Evolutionary conservation across 2,113 vertebrate species (phyloP).

Genomic region (Cromileptes altivelis): DNA sequence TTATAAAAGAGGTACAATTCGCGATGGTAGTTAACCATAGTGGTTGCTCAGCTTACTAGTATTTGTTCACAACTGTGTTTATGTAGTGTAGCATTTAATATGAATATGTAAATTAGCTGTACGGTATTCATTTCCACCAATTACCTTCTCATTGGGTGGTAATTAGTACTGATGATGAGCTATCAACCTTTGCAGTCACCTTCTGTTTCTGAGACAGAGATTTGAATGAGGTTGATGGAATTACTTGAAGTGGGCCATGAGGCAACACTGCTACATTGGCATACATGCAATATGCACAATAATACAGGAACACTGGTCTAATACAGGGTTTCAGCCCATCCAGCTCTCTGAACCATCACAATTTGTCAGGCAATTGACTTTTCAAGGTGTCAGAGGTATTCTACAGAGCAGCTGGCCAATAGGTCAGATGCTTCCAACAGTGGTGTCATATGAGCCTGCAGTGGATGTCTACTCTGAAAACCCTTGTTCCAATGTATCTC

Average conservation of each 20-base stretch:
- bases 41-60: constrained; percentile 10
- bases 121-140: constrained; percentile 59
- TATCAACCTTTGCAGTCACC: constrained; percentile 54
- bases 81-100: constrained; percentile 49
- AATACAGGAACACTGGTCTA: background rate
- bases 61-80: constrained; percentile 57
- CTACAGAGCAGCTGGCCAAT: background rate
- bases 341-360: background rate
- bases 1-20: background rate
- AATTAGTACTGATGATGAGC: constrained; percentile 65
- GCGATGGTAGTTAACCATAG: background rate
- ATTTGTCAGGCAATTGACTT: constrained; percentile 18
- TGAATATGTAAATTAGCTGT: constrained; percentile 54
- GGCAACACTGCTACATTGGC: constrained; percentile 1
- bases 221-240: constrained; percentile 40
- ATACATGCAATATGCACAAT: constrained; percentile 5
- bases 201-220: constrained; percentile 39
- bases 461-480: constrained; percentile 17
- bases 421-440: constrained; percentile 20
- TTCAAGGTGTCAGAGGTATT: constrained; percentile 10
- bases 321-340: background rate
- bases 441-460: constrained; percentile 1
- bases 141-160: constrained; percentile 60
- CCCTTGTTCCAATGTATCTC: constrained; percentile 9
- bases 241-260: constrained; percentile 5